These are phyloP conservation scores for Syrmaticus mikado DNA, from an alignment of 2,113 vertebrate species.

Conservation along the genomic window DNA sequence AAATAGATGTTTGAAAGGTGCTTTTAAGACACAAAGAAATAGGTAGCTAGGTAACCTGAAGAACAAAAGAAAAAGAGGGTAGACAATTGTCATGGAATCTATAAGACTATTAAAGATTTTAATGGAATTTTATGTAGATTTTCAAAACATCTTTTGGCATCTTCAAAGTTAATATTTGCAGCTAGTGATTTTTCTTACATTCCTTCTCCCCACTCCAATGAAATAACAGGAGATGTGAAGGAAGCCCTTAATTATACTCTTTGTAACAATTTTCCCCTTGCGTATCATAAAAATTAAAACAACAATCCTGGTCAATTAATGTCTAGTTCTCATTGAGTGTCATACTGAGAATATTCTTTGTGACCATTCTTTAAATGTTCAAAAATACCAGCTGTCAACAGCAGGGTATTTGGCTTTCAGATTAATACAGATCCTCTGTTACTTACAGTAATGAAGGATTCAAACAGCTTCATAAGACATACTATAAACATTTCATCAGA, in stretches of 20 bases:
- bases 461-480: background rate
- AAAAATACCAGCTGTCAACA: background rate
- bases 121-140: background rate
- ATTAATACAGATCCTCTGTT: background rate
- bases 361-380: rapidly evolving
- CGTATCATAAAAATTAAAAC: background rate
- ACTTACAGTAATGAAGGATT: background rate
- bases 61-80: background rate
- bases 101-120: background rate
- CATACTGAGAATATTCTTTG: background rate
- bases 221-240: background rate
- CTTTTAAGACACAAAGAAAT: background rate
- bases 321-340: background rate
- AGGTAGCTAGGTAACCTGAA: background rate
- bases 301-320: background rate
- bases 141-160: background rate
- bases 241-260: background rate
- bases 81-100: background rate
- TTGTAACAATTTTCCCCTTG: background rate
- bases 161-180: background rate
- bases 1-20: background rate
- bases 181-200: background rate
- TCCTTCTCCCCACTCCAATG: background rate
- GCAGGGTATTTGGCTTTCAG: background rate
- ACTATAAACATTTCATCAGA: background rate